Base-by-base conservation (phyloP, 2,797 vertebrate genomes). In the Poeciliopsis paucimaculata region DNA sequence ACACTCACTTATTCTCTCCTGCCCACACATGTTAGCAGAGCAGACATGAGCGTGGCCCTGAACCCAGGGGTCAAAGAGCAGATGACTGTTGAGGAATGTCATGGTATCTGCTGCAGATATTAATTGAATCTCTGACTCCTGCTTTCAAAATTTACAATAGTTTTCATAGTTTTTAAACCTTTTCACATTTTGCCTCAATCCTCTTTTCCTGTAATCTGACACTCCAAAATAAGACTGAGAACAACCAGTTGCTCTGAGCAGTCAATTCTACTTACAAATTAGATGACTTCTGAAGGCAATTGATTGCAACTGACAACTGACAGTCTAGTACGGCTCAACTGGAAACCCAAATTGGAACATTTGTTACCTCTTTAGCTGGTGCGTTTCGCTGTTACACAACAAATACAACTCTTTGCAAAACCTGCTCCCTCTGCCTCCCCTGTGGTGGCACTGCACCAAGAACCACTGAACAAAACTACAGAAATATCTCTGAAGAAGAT, bases 41-140 rank as follows among this genome's bases (percentile, higher is more conserved):
- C 62, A 70, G 77, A 76, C 76, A 91, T 84, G 90, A 88, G 74
- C 76, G 73, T 82, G 79, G 85, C 84, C 70, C 79, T 88, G 82
- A 90, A 88, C 78, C 62, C 16, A 57, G 62, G 84, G 82, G 87
- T 91, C 90, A 91, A 88, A 92, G 82, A 68, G 75, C 76, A 87
- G 47, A 66, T 87, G 91, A 89, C 78, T 86, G 75, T 68, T 68
- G 23, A 78, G 80, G 68, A 64, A 77, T n/a, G 23, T n/a, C 23
- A 43, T 64, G 62, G 31, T 70, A n/a, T 70, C 26, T 12, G 23
- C 39, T 43, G 23, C 66, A 26, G 11, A 28, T 71, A 71, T 45
- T 16, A 71, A 71, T 45, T 71, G 28, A 71, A 71, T 16, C 12
- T n/a, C 43, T 70, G 23, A 26, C 23, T 26, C 23, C 23, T 43